phyloP scores from a whole-genome alignment of 2,113 vertebrate genomes.

The Crotalus horridus region DNA sequence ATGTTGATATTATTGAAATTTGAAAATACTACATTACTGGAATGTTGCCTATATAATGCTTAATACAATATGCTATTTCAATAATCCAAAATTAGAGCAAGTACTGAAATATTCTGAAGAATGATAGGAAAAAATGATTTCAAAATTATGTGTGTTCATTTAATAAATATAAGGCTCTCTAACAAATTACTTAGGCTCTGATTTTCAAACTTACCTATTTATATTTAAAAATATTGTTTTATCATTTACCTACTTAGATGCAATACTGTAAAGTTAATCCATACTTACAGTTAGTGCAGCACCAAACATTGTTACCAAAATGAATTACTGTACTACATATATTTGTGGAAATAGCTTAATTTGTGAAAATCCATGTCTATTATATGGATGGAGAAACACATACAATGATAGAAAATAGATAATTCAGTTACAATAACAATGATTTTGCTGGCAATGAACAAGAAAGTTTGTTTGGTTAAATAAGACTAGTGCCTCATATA shows the following conservation, averaged over 20 bases:
- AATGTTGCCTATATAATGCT: background rate
- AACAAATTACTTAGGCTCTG: background rate
- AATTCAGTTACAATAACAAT: background rate
- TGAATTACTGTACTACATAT: background rate
- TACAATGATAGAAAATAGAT: background rate
- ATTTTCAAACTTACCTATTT: background rate
- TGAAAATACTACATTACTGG: background rate
- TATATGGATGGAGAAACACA: background rate
- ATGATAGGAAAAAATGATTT: background rate
- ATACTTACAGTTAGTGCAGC: background rate
- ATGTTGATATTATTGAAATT: background rate
- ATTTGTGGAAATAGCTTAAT: background rate
- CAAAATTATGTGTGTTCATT: background rate
- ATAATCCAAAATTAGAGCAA: background rate
- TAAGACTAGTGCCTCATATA: accelerated
- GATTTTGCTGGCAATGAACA: background rate
- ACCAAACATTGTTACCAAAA: background rate
- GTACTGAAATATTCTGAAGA: background rate
- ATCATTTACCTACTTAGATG: background rate
- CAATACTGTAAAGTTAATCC: background rate
- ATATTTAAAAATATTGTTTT: background rate
- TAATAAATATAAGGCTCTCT: background rate
- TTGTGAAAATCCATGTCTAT: background rate
- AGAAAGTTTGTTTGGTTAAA: background rate
- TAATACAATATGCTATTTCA: background rate